Conservation (phyloP, 2,797 vertebrate genomes). For the Notolepis coatsorum region DNA sequence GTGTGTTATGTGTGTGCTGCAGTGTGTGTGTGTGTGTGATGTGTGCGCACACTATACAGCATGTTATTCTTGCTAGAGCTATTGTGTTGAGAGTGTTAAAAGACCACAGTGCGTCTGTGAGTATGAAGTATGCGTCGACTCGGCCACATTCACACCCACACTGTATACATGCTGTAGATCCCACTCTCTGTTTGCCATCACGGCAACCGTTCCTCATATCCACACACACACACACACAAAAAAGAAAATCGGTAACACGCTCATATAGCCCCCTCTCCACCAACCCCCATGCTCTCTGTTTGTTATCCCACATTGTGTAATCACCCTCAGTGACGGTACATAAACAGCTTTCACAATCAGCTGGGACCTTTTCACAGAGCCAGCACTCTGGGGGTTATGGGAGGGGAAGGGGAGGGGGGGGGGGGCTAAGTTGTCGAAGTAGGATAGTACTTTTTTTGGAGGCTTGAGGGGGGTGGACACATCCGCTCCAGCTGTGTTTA, state of each 20-base stretch:
- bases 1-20: slow-evolving; percentile 5
- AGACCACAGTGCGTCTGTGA: slow-evolving; percentile 41
- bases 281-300: slow-evolving; percentile 55
- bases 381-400: slow-evolving; percentile 71
- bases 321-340: slow-evolving; percentile 73
- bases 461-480: slow-evolving; percentile 73
- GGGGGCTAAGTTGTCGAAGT: slow-evolving; percentile 63
- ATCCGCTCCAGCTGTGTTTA: slow-evolving; percentile 88
- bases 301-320: slow-evolving; percentile 80
- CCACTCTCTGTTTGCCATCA: slow-evolving; percentile 35
- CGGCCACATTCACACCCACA: slow-evolving; percentile 54
- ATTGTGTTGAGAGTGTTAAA: slow-evolving; percentile 36
- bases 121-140: slow-evolving; percentile 47
- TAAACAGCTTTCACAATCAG: slow-evolving; percentile 85
- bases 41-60: slow-evolving; percentile 14
- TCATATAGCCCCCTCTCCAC: slow-evolving; percentile 1
- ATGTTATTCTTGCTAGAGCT: slow-evolving; percentile 29
- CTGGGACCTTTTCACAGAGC: slow-evolving; percentile 75
- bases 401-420: slow-evolving; percentile 49
- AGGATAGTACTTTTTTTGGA: slow-evolving; percentile 73
- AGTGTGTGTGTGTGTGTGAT: background rate
- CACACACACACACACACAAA: slow-evolving; percentile 37
- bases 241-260: background rate
- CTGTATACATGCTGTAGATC: slow-evolving; percentile 39
- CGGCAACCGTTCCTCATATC: slow-evolving; percentile 59